Percentiles rank a stretch among this genome's conserved stretches.
phyloP scores from a whole-genome alignment of 2,797 vertebrate species.

The Sebastes variabilis region DNA sequence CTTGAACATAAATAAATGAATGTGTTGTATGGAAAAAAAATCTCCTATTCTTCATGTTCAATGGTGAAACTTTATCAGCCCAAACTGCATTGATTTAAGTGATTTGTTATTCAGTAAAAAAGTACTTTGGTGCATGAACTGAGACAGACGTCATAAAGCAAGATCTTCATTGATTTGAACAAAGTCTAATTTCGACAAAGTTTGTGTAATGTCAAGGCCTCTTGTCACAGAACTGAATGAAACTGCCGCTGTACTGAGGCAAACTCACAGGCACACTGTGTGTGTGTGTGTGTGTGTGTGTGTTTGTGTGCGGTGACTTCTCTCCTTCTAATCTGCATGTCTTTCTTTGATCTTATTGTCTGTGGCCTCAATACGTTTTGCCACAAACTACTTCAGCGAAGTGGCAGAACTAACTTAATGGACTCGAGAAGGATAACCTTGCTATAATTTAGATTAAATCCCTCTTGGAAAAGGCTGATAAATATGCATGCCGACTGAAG shows the following conservation, averaged over 20 bases:
- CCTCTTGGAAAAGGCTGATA: slow-evolving; percentile 43
- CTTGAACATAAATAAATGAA: neutral
- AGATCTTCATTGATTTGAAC: slow-evolving; percentile 48
- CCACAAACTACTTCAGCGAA: slow-evolving; percentile 26
- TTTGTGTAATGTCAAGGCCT: slow-evolving; percentile 52
- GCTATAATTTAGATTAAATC: slow-evolving; percentile 57
- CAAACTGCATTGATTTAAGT: neutral
- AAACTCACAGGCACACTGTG: neutral
- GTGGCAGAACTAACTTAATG: slow-evolving; percentile 30
- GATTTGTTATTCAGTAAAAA: neutral
- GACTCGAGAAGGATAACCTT: slow-evolving; percentile 52
- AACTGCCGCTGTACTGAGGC: neutral
- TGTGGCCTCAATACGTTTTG: slow-evolving; percentile 28
- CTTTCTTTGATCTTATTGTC: slow-evolving; percentile 21
- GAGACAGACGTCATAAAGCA: slow-evolving; percentile 23
- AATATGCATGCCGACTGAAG: slow-evolving; percentile 59
- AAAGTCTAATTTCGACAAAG: slow-evolving; percentile 51
- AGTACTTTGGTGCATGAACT: neutral
- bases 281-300: neutral
- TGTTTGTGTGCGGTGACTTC: neutral
- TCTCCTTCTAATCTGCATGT: neutral
- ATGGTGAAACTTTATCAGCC: neutral
- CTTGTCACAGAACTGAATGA: slow-evolving; percentile 8
- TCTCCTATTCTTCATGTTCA: neutral
- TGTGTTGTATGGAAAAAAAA: neutral